These are phyloP conservation scores for Drosophila melanosoma DNA, from an alignment of 2,888 invertebrate genomes.

Conservation along the genomic window DNA sequence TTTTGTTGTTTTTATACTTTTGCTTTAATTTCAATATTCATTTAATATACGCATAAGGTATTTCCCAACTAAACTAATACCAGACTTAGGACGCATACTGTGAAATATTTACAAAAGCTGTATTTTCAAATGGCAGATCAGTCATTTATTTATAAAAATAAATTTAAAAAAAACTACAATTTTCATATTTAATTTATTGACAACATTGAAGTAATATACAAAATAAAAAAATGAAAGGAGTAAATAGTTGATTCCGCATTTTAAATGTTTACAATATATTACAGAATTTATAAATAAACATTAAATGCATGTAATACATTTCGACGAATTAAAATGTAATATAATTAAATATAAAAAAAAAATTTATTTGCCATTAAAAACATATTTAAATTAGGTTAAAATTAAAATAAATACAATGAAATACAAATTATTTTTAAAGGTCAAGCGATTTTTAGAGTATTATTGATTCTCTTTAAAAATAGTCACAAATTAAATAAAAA, in stretches of 20 bases:
- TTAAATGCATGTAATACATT: neutral
- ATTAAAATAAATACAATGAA: neutral
- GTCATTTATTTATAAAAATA: neutral
- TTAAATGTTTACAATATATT: too few relatives aligned
- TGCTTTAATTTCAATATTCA: too few relatives aligned
- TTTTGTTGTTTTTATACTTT: too few relatives aligned
- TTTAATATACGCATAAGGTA: too few relatives aligned
- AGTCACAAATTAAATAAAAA: neutral
- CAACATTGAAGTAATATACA: neutral
- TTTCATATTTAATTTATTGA: neutral
- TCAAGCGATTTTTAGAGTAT: neutral
- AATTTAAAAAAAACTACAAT: neutral
- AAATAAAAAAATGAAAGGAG: neutral
- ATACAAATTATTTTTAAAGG: neutral
- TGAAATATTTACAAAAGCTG: too few relatives aligned
- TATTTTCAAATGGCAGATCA: neutral
- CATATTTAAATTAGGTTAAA: neutral
- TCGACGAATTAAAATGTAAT: neutral
- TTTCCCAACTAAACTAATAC: too few relatives aligned
- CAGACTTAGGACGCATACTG: too few relatives aligned
- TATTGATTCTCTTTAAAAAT: neutral
- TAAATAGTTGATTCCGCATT: too few relatives aligned
- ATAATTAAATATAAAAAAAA: neutral
- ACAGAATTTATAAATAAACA: neutral
- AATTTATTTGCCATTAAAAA: neutral